Conservation (phyloP, 1,140 invertebrate species). For the Drosophila tani region DNA sequence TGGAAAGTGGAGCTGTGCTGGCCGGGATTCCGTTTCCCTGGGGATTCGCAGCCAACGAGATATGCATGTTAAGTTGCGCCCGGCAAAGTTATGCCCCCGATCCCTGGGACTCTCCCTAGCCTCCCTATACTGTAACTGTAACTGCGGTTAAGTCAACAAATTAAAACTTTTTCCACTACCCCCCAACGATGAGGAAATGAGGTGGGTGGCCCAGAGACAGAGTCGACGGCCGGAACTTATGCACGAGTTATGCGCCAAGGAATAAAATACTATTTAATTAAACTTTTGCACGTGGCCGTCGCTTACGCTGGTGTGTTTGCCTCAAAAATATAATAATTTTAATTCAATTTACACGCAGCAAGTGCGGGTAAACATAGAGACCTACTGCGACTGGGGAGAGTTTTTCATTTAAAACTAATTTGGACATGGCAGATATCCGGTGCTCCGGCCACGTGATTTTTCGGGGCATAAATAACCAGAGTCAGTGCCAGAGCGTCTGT, state of each 20-base stretch:
- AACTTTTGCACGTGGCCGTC: slow-evolving; percentile 71
- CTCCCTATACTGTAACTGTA: slow-evolving; percentile 61
- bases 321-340: slow-evolving; percentile 72
- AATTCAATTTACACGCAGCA: slow-evolving; percentile 69
- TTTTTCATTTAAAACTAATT: slow-evolving; percentile 51
- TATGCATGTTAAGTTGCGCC: slow-evolving; percentile 80
- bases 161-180: slow-evolving; percentile 73
- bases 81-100: slow-evolving; percentile 73
- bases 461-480: slow-evolving; percentile 64
- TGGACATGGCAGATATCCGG: slow-evolving; percentile 39
- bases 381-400: not conserved
- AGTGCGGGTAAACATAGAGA: slow-evolving; percentile 3
- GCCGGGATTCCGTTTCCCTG: slow-evolving; percentile 37
- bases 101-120: slow-evolving; percentile 20
- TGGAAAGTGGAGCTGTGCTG: slow-evolving; percentile 9
- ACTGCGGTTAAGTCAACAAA: slow-evolving; percentile 83
- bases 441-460: slow-evolving; percentile 51
- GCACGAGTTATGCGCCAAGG: slow-evolving; percentile 68
- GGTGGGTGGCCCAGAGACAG: slow-evolving; percentile 5
- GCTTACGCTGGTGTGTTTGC: slow-evolving; percentile 15
- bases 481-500: slow-evolving; percentile 2
- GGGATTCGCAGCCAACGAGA: slow-evolving; percentile 69
- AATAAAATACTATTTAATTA: slow-evolving; percentile 81
- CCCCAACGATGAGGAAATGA: slow-evolving; percentile 47
- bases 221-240: slow-evolving; percentile 62